Evolutionary conservation across 2,888 invertebrate species (phyloP), one percentile per base, ranked within the genome.

Genomic region (Eupeodes latifasciatus): DNA sequence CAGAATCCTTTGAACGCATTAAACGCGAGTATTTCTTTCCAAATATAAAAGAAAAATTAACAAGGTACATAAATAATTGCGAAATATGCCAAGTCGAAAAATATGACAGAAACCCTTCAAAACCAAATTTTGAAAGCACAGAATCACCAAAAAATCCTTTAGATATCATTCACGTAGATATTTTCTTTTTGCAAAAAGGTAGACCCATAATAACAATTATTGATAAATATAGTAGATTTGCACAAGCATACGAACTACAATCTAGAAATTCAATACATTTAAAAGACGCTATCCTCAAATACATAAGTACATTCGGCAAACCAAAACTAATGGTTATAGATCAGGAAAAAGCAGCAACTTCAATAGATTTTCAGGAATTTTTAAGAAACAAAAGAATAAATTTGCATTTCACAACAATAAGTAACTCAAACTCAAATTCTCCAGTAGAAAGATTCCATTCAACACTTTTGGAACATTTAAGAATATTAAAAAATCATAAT

Each of bases 241-340:
- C 40, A 36, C 53, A 69, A 34, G 69, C 69, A 40, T 16, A 27
- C 14, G 57, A 72, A 44, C 27, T 72, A 4, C 12, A 72, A 72
- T 57, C 55, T 16, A 72, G 44, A 72, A 72, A 72, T 9, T 11
- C 57, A n/a, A 27, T 74, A 9, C 72, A 74, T 61, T 16, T 74
- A 12, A 74, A 74, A 49, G 59, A 74, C 59, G 72, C 47, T 49
- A 74, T 74, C 34, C 59, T 74, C 34, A 59, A 59, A 55, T 74
- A 49, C 14, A 49, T 74, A 14, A n/a, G 27, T n/a, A 74, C 72
- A 14, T 74, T 61, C n/a, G 59, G 49, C 49, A 74, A 59, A 61
- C 61, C 61, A 3, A 74, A 74, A 49, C 61, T 74, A 14, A 36
- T 74, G 1, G 44, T 53, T 36, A 71, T 71, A 57, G 71, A 71